Percentiles rank a stretch among this genome's conserved stretches.
phyloP scores from a whole-genome alignment of 1,140 invertebrate species.

The Nautilus pompilius region DNA sequence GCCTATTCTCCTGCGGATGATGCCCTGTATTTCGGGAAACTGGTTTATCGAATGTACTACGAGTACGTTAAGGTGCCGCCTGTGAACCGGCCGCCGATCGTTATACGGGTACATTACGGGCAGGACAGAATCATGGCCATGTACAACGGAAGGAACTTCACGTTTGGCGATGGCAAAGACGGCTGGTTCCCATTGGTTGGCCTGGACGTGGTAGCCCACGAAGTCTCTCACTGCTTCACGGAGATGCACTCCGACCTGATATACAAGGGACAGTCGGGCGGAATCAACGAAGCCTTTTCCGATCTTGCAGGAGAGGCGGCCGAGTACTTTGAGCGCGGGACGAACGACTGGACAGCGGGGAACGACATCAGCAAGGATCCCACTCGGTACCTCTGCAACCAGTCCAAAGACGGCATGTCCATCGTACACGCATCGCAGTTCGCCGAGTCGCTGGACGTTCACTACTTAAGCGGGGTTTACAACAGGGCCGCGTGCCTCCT shows the following conservation, averaged over 20 bases:
- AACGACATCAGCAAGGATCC: constrained; percentile 12
- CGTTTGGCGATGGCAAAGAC: constrained; percentile 24
- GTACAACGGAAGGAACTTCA: constrained; percentile 8
- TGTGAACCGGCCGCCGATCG: constrained; percentile 8
- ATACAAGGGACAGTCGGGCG: constrained; percentile 26
- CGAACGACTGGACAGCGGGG: constrained; percentile 14
- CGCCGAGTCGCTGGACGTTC: constrained; percentile 14
- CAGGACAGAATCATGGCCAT: constrained; percentile 10
- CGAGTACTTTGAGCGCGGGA: constrained; percentile 9
- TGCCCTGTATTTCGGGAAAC: constrained; percentile 19
- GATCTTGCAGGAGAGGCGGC: constrained; percentile 30
- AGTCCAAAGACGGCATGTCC: constrained; percentile 16
- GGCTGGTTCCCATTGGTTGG: constrained; percentile 11
- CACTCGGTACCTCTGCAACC: constrained; percentile 17
- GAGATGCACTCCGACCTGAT: constrained; percentile 20
- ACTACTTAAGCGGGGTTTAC: constrained; percentile 25
- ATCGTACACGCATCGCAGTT: constrained; percentile 22
- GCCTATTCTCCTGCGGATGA: constrained; percentile 25
- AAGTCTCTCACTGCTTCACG: constrained; percentile 30
- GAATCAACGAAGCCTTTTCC: constrained; percentile 31
- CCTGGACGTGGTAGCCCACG: constrained; percentile 24
- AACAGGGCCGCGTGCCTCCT: constrained; percentile 22
- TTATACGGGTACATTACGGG: constrained; percentile 27
- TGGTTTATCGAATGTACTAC: constrained; percentile 19
- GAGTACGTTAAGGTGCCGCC: constrained; percentile 14